These are phyloP conservation scores for Albula goreensis DNA, from an alignment of 2,113 vertebrate species.

Conservation along the genomic window DNA sequence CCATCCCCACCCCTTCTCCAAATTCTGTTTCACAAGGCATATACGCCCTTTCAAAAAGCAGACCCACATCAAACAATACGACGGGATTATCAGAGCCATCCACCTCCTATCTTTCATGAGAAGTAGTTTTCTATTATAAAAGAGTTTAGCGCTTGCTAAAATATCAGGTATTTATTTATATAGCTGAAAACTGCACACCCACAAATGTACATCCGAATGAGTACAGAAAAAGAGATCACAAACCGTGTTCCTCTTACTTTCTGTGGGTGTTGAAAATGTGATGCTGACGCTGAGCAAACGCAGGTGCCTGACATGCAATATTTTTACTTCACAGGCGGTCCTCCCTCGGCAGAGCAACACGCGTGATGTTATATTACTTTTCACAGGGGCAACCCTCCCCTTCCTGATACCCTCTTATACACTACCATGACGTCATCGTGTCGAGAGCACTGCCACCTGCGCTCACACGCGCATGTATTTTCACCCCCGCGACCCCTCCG, in stretches of 20 bases:
- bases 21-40: not conserved
- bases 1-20: not conserved
- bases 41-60: not conserved
- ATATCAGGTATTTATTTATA: not conserved
- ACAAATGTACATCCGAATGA: slow-evolving; percentile 1
- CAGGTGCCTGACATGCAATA: slow-evolving; percentile 4
- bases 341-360: slow-evolving; percentile 7
- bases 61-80: not conserved
- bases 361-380: not conserved
- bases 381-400: not conserved
- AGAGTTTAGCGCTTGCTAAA: not conserved
- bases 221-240: not conserved
- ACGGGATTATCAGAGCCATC: not conserved
- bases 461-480: not conserved
- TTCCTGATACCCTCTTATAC: not conserved
- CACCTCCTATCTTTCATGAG: not conserved
- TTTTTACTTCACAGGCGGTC: not conserved
- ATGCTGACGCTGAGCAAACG: not conserved
- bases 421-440: slow-evolving; percentile 3
- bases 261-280: slow-evolving; percentile 3
- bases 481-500: not conserved
- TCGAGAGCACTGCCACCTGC: not conserved
- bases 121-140: not conserved
- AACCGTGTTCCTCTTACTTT: slow-evolving; percentile 1
- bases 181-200: not conserved